Percentiles rank a stretch among this genome's conserved stretches.
Evolutionary conservation across 2,113 vertebrate genomes (phyloP).

Genomic region (Sapajus apella): DNA sequence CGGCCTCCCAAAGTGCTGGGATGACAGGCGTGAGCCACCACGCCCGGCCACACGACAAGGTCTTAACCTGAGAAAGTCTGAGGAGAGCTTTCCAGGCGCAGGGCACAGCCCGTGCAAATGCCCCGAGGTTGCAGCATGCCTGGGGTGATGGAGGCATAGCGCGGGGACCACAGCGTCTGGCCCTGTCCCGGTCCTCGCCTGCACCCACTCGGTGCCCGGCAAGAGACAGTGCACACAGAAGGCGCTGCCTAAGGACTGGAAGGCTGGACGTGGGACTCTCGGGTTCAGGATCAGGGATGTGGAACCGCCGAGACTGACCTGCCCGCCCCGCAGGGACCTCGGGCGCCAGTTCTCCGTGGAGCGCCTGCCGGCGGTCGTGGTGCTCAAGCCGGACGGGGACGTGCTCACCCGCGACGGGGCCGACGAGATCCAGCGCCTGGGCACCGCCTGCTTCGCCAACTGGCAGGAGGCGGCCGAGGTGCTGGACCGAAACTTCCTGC

Average conservation of each 20-base stretch:
- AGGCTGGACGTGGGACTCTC: not conserved
- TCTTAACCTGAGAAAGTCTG: not conserved
- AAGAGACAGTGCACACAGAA: not conserved
- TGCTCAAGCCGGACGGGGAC: constrained; percentile 91
- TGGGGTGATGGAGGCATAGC: not conserved
- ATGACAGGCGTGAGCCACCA: too few relatives aligned
- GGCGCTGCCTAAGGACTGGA: not conserved
- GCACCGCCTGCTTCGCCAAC: constrained; percentile 88
- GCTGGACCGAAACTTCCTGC: constrained; percentile 91
- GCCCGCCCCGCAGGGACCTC: constrained; percentile 86
- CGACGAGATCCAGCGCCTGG: constrained; percentile 87
- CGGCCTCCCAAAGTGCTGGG: too few relatives aligned
- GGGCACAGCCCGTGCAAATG: not conserved
- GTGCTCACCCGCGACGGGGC: constrained; percentile 88
- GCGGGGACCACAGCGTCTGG: fast-evolving
- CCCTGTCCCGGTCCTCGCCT: not conserved
- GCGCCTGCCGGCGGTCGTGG: constrained; percentile 89
- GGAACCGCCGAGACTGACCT: not conserved
- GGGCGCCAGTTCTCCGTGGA: constrained; percentile 87
- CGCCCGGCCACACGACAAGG: too few relatives aligned
- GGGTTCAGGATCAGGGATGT: not conserved
- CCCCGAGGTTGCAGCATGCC: not conserved
- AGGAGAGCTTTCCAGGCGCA: not conserved
- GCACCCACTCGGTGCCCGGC: too few relatives aligned
- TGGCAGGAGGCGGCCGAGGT: constrained; percentile 93